Evolutionary conservation across 2,797 vertebrate genomes (phyloP).

Genomic region (Halcyon smyrnensis): DNA sequence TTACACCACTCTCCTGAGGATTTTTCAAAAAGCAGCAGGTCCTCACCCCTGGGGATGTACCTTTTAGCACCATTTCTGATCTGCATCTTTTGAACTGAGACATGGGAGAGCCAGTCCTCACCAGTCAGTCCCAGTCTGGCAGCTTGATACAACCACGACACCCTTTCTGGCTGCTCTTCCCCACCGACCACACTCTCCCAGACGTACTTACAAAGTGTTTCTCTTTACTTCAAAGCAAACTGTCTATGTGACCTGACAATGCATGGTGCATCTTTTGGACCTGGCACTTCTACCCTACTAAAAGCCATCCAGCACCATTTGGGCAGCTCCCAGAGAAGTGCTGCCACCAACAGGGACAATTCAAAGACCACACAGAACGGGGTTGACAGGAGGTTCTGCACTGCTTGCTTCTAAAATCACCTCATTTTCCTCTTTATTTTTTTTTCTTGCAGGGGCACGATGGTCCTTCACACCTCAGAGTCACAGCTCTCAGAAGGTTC

Average conservation of each 20-base stretch:
- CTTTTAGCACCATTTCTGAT: fast-evolving
- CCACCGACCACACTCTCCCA: background rate
- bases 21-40: background rate
- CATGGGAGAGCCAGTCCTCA: fast-evolving
- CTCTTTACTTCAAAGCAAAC: background rate
- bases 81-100: background rate
- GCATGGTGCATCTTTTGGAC: background rate
- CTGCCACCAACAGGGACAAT: background rate
- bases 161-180: background rate
- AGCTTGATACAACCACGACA: background rate
- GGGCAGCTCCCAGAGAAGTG: background rate
- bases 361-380: background rate
- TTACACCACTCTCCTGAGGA: no score
- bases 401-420: background rate
- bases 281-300: background rate
- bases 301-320: background rate
- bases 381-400: background rate
- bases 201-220: background rate
- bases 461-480: slow-evolving; percentile 1
- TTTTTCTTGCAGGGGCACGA: no score
- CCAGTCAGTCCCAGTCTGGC: background rate
- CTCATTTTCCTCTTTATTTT: no score
- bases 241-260: background rate
- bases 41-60: fast-evolving
- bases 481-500: slow-evolving; percentile 24